Evolutionary conservation across 2,888 invertebrate genomes (phyloP).

Genomic region (Tenthredo livida): DNA sequence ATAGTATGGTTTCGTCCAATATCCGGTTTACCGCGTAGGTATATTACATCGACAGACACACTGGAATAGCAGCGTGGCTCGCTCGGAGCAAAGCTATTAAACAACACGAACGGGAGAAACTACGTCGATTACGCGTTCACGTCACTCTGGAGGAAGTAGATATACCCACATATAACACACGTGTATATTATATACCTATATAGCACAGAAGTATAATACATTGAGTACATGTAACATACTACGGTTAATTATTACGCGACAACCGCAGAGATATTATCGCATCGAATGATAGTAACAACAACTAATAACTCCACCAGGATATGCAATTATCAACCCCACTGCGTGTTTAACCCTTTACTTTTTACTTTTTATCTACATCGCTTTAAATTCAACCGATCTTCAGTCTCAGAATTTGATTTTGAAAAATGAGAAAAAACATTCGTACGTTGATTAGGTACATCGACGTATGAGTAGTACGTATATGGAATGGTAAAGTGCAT

Average conservation of each 20-base stretch:
- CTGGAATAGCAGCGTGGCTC: background rate
- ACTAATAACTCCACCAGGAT: background rate
- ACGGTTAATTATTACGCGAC: background rate
- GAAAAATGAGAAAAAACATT: background rate
- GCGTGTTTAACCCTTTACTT: background rate
- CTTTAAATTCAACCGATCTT: background rate
- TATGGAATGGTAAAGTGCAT: no score
- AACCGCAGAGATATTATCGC: conserved; percentile 8
- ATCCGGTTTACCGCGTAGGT: background rate
- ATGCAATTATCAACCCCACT: background rate
- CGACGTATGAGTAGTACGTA: no score
- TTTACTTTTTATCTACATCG: background rate
- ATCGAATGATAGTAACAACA: background rate
- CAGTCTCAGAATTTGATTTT: background rate
- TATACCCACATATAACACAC: background rate
- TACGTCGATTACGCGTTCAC: background rate
- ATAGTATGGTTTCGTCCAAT: conserved; percentile 18
- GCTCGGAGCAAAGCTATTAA: background rate
- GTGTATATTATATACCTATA: background rate
- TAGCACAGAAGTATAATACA: background rate
- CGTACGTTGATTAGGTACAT: background rate
- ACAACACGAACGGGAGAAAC: conserved; percentile 4
- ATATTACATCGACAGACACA: background rate
- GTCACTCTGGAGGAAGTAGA: background rate
- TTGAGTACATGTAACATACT: background rate